Evolutionary conservation across 2,797 vertebrate species (phyloP).

Genomic region (Lacerta bilineata): DNA sequence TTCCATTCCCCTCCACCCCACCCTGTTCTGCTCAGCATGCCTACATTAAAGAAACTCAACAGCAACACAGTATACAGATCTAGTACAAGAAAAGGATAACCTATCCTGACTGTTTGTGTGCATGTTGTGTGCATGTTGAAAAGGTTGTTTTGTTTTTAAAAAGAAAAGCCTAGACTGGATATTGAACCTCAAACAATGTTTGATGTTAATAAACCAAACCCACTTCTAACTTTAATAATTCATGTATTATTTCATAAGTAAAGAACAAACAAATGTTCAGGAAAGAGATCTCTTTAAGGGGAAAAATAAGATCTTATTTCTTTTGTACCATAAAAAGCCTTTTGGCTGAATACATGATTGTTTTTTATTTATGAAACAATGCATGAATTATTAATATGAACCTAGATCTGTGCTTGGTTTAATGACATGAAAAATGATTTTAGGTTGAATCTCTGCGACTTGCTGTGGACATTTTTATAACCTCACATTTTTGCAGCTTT

Average conservation of each 20-base stretch:
- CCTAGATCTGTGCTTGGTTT: slow-evolving; percentile 76
- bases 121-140: slow-evolving; percentile 49
- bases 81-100: slow-evolving; percentile 59
- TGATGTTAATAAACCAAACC: slow-evolving; percentile 79
- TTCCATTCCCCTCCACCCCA: slow-evolving; percentile 43
- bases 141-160: slow-evolving; percentile 50
- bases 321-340: slow-evolving; percentile 76
- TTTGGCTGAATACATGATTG: slow-evolving; percentile 77
- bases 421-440: slow-evolving; percentile 84
- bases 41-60: slow-evolving; percentile 68
- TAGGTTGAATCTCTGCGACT: slow-evolving; percentile 75
- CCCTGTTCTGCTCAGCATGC: slow-evolving; percentile 45
- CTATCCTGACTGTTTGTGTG: slow-evolving; percentile 56
- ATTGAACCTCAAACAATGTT: slow-evolving; percentile 72
- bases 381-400: slow-evolving; percentile 84
- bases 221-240: slow-evolving; percentile 82
- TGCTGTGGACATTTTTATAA: slow-evolving; percentile 73
- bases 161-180: slow-evolving; percentile 68
- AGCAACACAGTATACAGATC: slow-evolving; percentile 68
- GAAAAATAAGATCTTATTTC: slow-evolving; percentile 83
- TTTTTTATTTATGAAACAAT: slow-evolving; percentile 84
- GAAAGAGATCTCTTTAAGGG: slow-evolving; percentile 81
- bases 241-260: slow-evolving; percentile 81
- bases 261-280: slow-evolving; percentile 83
- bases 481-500: slow-evolving; percentile 54